Base-by-base conservation (phyloP, 2,797 vertebrate genomes). In the Helicolenus hilgendorfi region DNA sequence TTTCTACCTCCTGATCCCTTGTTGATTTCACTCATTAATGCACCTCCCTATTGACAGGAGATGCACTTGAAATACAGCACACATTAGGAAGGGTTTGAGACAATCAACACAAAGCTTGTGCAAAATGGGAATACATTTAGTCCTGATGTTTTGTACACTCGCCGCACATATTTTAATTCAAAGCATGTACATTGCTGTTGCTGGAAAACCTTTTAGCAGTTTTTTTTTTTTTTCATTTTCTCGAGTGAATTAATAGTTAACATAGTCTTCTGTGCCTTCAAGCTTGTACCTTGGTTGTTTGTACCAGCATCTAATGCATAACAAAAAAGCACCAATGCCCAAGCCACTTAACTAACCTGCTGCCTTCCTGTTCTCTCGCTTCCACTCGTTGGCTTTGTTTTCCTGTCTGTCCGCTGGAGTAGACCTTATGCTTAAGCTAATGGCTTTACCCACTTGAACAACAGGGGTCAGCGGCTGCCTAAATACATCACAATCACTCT, bases 401-500 rank as follows among this genome's bases (percentile, higher is more conserved):
- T 45, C 24, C 15, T 77, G 36, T 65, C 24, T 87, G 71, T 92
- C 85, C 78, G 74, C 59, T 74, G 60, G 81, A 88, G 75, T 87
- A 87, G 91, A 92, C 87, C 83, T 89, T 85, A 56, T 72, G 91
- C 79, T 91, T 73, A 65, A 83, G 74, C 74, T 95, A 94, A 96
- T 95, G 91, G 88, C 75, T 94, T 94, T 82, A 90, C 58, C 73
- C 87, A 92, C 85, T 84, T 59, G 77, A 93, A 91, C 91, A 93
- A 91, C 91, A 86, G 79, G 91, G 95, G 86, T 95, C 94, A 94
- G 91, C 90, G 87, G 81, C 92, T 92, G 93, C 89, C 85, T 94
- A 92, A 96, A 95, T 84, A 85, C 90, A 94, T 96, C 85, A 89
- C 89, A 94, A 94, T 96, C 93, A 91, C 67, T 73, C 85, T 86